These are phyloP conservation scores for Caenorhabditis imperialis DNA, from an alignment of 2,888 invertebrate species.

Conservation along the genomic window DNA sequence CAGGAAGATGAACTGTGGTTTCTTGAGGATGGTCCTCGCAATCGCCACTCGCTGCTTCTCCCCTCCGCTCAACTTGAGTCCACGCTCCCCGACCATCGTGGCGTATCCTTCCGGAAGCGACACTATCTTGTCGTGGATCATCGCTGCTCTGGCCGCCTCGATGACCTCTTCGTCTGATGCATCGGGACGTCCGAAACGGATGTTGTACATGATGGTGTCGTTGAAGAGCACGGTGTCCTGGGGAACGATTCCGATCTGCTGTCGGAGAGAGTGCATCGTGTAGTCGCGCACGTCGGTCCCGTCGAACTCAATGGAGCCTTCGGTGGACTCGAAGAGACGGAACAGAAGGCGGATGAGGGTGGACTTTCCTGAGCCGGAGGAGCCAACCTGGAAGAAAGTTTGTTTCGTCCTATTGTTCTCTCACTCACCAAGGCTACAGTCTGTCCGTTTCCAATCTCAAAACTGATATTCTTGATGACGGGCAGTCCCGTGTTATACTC, in stretches of 20 bases:
- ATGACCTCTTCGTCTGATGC: constrained; percentile 88
- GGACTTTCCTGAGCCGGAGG: constrained; percentile 80
- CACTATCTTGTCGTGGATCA: constrained; percentile 92
- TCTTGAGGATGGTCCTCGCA: constrained; percentile 92
- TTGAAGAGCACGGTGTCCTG: constrained; percentile 80
- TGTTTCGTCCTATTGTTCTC: no score
- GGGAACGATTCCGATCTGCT: constrained; percentile 81
- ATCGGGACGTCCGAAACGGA: constrained; percentile 89
- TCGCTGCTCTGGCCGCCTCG: constrained; percentile 90
- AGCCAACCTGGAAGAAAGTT: constrained; percentile 79
- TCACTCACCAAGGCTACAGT: constrained; percentile 83
- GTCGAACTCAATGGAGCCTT: constrained; percentile 67
- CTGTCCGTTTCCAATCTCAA: constrained; percentile 86
- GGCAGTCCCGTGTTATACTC: constrained; percentile 86
- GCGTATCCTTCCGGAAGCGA: constrained; percentile 87
- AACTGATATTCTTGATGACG: constrained; percentile 71
- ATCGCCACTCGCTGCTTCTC: constrained; percentile 98
- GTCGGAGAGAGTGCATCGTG: constrained; percentile 80
- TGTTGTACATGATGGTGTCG: constrained; percentile 83
- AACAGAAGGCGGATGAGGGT: constrained; percentile 81
- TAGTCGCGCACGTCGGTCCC: constrained; percentile 63
- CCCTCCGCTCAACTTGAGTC: constrained; percentile 93
- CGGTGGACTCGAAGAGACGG: constrained; percentile 80
- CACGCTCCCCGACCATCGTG: constrained; percentile 89
- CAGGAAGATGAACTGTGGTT: constrained; percentile 89